A percentile compares a stretch with the other conserved stretches of the same genome.
Conservation (phyloP, 2,888 invertebrate genomes). For the Agrotis ipsilon region DNA sequence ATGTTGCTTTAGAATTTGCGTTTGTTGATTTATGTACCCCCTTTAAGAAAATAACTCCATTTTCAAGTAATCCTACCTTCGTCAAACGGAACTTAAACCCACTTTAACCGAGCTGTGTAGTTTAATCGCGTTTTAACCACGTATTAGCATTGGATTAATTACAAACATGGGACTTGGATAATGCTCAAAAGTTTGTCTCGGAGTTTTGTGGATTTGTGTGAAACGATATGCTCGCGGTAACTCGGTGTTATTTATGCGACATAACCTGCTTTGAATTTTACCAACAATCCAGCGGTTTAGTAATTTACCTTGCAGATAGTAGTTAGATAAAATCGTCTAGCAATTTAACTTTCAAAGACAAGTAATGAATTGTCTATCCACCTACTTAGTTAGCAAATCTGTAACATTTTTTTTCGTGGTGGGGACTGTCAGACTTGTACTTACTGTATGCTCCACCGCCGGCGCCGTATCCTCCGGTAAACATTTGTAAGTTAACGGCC, state of each 20-base stretch:
- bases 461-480: too few species aligned
- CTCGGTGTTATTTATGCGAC: slow-evolving; percentile 44
- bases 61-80: slow-evolving; percentile 2
- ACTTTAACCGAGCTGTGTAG: slow-evolving; percentile 23
- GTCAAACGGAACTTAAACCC: slow-evolving; percentile 19
- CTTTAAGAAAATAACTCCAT: background rate
- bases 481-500: too few species aligned
- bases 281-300: slow-evolving; percentile 27
- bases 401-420: too few species aligned
- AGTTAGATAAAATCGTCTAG: slow-evolving; percentile 29
- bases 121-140: slow-evolving; percentile 47
- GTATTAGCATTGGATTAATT: slow-evolving; percentile 53
- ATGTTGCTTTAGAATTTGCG: too few species aligned
- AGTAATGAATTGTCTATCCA: background rate
- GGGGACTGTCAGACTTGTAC: too few species aligned
- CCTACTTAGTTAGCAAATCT: too few species aligned
- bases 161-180: slow-evolving; percentile 48
- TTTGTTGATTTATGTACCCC: background rate
- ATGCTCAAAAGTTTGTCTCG: slow-evolving; percentile 51
- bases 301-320: slow-evolving; percentile 44
- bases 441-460: too few species aligned
- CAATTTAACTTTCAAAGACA: slow-evolving; percentile 20
- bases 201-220: slow-evolving; percentile 46
- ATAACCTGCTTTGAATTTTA: slow-evolving; percentile 44
- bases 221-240: slow-evolving; percentile 35